Evolutionary conservation across 1,140 invertebrate species (phyloP), one percentile per base, ranked within the genome.

Genomic region (Cyclargus thomasi): DNA sequence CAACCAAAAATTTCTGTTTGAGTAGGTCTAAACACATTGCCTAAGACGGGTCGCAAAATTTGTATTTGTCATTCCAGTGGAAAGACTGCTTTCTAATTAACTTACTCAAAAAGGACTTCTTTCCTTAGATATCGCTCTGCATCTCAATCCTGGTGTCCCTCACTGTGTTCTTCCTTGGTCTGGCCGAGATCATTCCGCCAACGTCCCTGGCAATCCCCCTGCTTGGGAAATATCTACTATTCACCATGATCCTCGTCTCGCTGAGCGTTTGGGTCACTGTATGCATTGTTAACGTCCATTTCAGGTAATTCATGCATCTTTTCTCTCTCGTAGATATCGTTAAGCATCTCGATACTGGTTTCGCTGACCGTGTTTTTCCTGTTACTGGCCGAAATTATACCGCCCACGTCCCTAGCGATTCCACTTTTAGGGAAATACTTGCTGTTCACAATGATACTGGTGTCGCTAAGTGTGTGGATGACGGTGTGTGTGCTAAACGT

Each of bases 321-420:
- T 76, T 79, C 75, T 86, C 68, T 83, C 79, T 83, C 88, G 70
- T 91, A 95, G 94, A 93, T 95, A 82, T 95, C 97, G 75, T 93
- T 99, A 78, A 99, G 97, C 92, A 99, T 99, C 89, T 99, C 97
- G 79, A 99, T 99, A 91, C 94, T 99, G 71, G 95, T 99, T 73
- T 99, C 98, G 64, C 92, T 99, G 82, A 99, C 98, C 84, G 98
- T 99, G 90, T 99, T 99, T 93, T 99, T 99, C 93, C 93, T 99
- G 82, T 93, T 99, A 72, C 91, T 99, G 79, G 97, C 97, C 67
- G 97, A 99, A 93, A 98, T 99, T 81, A 99, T 99, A 85, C 98
- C 98, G 53, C 98, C 98, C 16, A 99, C 98, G 18, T 99, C 97
- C 17, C 92, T 99, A 72, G 97, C 98, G 17, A 97, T 99, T 74